Evolutionary conservation across 1,140 invertebrate species (phyloP), one percentile per base, ranked within the genome.

Genomic region (Plutomurus gul): DNA sequence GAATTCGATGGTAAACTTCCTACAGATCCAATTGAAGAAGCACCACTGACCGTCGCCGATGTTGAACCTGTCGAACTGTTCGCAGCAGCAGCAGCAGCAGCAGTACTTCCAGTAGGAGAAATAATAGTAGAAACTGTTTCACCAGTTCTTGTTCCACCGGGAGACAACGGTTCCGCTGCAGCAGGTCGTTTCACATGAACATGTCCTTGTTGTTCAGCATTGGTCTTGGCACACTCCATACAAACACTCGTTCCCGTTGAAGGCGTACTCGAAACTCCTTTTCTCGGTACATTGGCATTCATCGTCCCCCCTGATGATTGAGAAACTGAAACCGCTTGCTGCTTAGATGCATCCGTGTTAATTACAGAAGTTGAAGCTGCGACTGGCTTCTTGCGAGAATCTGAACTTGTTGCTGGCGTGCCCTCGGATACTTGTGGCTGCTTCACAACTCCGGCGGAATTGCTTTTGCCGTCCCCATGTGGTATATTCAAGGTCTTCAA

Each of bases 81-180:
- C 49, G 36, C 43, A 75, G 25, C 71, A 51, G 16, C 71, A 10
- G 37, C 25, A 65, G 56, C 27, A 65, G 27, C 47, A 65, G 56
- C 30, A 25, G 30, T 18, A 33, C 13, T 78, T 30, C 22, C 27
- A 22, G 33, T 49, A 77, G 78, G 18, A 5, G 70, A 72, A 72
- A 72, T 43, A 10, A 46, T 20, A 8, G 76, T 76, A 47, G 56
- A 65, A 16, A 33, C 36, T 33, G 56, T 27, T 65, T 65, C 56
- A n/a, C 56, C 36, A n/a, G 56, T 65, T 16, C 56, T 22, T n/a
- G n/a, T n/a, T 8, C 72, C 70, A 74, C 85, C 85, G 56, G 86
- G 86, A 51, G 86, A 83, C 70, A 86, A 85, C 4, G 85, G 80
- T 47, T 84, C 83, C 33, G 84, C 85, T 16, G 86, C 83, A 73